Base-by-base conservation (phyloP, 2,113 vertebrate species). In the Dasypus novemcinctus region DNA sequence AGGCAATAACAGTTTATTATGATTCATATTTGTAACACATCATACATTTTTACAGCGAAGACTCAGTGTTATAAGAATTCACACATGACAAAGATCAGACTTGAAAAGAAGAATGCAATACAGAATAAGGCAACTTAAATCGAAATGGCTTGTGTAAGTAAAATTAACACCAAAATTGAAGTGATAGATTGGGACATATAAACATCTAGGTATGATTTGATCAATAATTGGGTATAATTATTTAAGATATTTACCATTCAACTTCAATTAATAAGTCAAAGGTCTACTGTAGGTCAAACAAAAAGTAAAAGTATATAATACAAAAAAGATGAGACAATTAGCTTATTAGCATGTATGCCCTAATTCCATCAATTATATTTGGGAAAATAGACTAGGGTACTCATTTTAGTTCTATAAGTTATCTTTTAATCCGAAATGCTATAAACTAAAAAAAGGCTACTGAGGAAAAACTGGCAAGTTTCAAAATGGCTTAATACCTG, bases 91-190 rank as follows among this genome's bases (percentile, higher is more conserved):
- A 93, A 97, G 90, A 74, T 94, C 85, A 97, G n/a, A 95, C 90
- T 57, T 64, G 91, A n/a, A n/a, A n/a, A 97, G 95, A 98, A 97
- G 86, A 97, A 97, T 89, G 93, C 49, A 87, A 95, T 21, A 71
- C 0, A 97, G 93, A 98, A 82, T 98, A 98, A 98, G 98, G 98
- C 98, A 98, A 98, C 97, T 97, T 95, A 98, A 88, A 98, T 52
- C 71, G 93, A 96, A 98, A 97, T 95, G 97, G 96, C 94, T 96
- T 95, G 92, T 97, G 1, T 9, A 0, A 96, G 96, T 80, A 97
- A 96, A 93, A 72, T 49, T 64, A 91, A 91, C 9, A 57, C 41
- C 27, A 20, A 92, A 76, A 61, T 81, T 61, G 76, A 96, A 68
- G 63, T 54, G 33, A 86, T 52, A 92, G 25, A 68, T 3, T 38